Base-by-base conservation (phyloP, 2,797 vertebrate genomes). In the Momotus momota region DNA sequence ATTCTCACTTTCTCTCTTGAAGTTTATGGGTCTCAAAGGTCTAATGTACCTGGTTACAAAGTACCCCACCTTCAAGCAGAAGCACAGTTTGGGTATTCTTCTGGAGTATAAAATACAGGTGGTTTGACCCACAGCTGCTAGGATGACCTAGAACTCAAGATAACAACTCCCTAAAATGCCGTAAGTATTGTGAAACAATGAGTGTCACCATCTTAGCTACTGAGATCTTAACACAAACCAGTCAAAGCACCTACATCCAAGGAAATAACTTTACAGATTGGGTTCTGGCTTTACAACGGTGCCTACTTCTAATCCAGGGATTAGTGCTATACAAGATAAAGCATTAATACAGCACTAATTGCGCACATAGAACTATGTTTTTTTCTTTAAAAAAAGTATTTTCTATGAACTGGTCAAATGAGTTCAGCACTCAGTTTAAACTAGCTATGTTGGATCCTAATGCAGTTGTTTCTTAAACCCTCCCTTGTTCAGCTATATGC, bases 181-280 rank as follows among this genome's bases (percentile, higher is more conserved):
- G 0, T 33, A 52, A 58, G 14, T 45, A 49, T 1, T 19, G 26
- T 7, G 7, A 35, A 33, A 65, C 52, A 66, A n/a, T 0, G 3
- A 31, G 4, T 2, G 7, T 40, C 54, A 80, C 27, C 12, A 75
- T 12, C 43, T 74, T 49, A 46, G n/a, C 35, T 33, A 46, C 6
- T 3, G 2, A 4, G 7, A n/a, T 4, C 31, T 66, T 66, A 55
- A 57, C 11, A 20, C 6, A 49, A 86, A 54, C 18, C 13, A 61
- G 33, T 17, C 22, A 49, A 52, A 77, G 31, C 51, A 52, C 19
- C 25, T 31, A 5, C 4, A 62, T 7, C 26, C 49, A 72, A 19
- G 17, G 19, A 40, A 71, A 72, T 4, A 31, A 43, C 46, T 38
- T 49, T 38, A 58, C 7, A 43, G 17, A 17, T 0, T 55, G 29